These are phyloP conservation scores for Prorops nasuta DNA, from an alignment of 1,140 invertebrate species.

Conservation along the genomic window DNA sequence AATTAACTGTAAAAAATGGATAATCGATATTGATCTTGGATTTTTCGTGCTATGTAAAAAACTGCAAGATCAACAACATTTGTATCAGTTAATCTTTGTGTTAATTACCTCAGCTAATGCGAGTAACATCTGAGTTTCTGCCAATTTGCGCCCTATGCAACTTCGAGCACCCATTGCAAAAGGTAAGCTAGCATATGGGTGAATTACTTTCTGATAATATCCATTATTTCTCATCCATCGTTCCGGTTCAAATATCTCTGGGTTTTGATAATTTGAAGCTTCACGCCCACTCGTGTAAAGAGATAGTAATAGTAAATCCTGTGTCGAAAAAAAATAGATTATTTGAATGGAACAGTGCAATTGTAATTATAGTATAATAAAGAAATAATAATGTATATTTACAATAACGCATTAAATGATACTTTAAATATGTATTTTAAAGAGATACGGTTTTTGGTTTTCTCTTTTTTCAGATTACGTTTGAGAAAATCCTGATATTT, in stretches of 20 bases:
- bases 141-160: constrained; percentile 79
- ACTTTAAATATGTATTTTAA: no score
- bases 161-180: constrained; percentile 80
- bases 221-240: constrained; percentile 69
- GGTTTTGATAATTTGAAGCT: constrained; percentile 65
- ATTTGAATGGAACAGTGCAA: constrained; percentile 6
- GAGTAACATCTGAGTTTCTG: constrained; percentile 70
- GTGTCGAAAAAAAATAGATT: constrained; percentile 16
- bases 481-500: constrained; percentile 3
- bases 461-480: no score
- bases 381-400: background rate
- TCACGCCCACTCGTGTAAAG: constrained; percentile 78
- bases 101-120: constrained; percentile 62
- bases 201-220: constrained; percentile 50
- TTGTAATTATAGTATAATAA: no score
- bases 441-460: no score
- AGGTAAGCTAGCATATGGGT: constrained; percentile 72
- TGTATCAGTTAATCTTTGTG: constrained; percentile 3
- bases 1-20: constrained; percentile 10
- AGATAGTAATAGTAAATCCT: constrained; percentile 78
- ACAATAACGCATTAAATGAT: no score
- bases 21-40: background rate
- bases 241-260: constrained; percentile 71
- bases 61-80: background rate
- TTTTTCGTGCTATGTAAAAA: constrained; percentile 1